Evolutionary conservation across 2,113 vertebrate species (phyloP).

Genomic region (Holacanthus passer): DNA sequence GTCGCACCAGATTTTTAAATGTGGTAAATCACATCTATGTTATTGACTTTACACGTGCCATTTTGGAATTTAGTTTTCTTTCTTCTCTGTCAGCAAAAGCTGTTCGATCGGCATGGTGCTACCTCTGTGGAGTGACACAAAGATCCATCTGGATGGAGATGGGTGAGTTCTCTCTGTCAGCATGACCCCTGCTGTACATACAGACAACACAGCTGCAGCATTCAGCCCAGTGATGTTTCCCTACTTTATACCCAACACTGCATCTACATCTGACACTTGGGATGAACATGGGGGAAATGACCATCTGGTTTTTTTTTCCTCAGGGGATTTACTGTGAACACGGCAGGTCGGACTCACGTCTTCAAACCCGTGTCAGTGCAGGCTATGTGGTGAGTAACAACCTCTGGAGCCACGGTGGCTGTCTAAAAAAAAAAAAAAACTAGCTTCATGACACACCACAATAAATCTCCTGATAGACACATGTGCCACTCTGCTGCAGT

Average conservation of each 20-base stretch:
- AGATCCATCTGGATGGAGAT: slow-evolving; percentile 97
- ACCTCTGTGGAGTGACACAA: slow-evolving; percentile 97
- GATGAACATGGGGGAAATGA: slow-evolving; percentile 29
- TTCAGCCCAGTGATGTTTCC: neutral
- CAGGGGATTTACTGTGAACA: slow-evolving; percentile 97
- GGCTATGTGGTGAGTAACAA: slow-evolving; percentile 95
- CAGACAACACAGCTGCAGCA: slow-evolving; percentile 8
- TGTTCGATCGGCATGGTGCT: slow-evolving; percentile 98
- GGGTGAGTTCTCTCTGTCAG: slow-evolving; percentile 86
- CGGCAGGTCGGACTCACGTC: slow-evolving; percentile 93
- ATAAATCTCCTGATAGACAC: slow-evolving; percentile 49
- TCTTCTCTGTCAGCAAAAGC: slow-evolving; percentile 83
- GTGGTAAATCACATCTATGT: neutral
- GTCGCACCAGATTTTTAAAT: neutral
- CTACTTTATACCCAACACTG: slow-evolving; percentile 3
- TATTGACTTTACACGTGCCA: neutral
- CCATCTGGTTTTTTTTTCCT: slow-evolving; percentile 50
- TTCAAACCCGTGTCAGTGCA: slow-evolving; percentile 99
- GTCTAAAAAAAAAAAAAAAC: slow-evolving; percentile 24
- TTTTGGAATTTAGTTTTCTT: neutral
- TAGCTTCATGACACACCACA: slow-evolving; percentile 35
- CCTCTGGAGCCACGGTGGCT: slow-evolving; percentile 44
- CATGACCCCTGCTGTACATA: slow-evolving; percentile 33
- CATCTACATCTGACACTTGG: neutral
- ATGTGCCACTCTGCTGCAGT: slow-evolving; percentile 29